A percentile compares a stretch with the other conserved stretches of the same genome.
Evolutionary conservation across 2,888 invertebrate species (phyloP).

Genomic region (Augochlorella aurata): DNA sequence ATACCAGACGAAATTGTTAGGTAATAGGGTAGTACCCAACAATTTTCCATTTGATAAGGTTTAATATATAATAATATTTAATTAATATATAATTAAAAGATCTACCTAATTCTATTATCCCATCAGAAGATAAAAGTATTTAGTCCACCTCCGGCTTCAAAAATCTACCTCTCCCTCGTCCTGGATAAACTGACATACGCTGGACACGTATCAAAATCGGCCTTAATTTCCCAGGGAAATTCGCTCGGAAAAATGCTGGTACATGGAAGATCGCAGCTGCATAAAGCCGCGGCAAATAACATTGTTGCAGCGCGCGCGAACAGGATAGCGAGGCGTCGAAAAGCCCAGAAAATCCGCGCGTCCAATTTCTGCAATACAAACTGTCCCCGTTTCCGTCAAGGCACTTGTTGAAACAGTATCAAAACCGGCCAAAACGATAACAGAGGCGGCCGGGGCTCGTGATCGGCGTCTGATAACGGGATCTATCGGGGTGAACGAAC

Average conservation of each 20-base stretch:
- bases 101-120: too few relatives aligned
- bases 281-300: not conserved
- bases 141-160: too few relatives aligned
- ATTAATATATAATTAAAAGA: too few relatives aligned
- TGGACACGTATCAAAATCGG: too few relatives aligned
- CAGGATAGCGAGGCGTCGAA: not conserved
- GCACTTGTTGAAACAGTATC: conserved; percentile 22
- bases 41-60: too few relatives aligned
- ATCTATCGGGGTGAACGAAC: conserved; percentile 57
- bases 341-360: not conserved
- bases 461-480: conserved; percentile 47
- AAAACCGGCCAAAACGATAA: conserved; percentile 26
- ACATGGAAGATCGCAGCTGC: not conserved
- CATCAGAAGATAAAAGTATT: too few relatives aligned
- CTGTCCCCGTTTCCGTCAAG: conserved; percentile 22
- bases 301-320: not conserved
- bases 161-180: too few relatives aligned
- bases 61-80: too few relatives aligned
- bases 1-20: too few relatives aligned
- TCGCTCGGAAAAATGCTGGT: not conserved
- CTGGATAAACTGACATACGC: too few relatives aligned
- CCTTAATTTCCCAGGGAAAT: too few relatives aligned
- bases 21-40: too few relatives aligned
- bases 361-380: conserved; percentile 22
- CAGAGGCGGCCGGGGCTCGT: not conserved